Conservation (phyloP, 2,797 vertebrate genomes). For the Adelosebastes latens region DNA sequence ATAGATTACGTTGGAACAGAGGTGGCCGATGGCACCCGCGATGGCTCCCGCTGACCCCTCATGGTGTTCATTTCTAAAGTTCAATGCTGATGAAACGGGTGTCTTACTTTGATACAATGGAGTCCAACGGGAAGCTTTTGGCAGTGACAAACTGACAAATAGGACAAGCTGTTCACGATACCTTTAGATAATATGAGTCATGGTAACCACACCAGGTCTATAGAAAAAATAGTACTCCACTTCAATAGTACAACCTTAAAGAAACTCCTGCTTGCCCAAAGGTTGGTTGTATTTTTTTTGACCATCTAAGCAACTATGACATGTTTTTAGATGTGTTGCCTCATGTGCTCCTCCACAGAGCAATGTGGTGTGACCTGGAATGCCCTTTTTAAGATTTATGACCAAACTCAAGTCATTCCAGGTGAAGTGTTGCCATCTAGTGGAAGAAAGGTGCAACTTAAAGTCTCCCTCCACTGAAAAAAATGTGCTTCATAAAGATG, state of each 20-base stretch:
- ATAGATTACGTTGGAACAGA: conserved; percentile 51
- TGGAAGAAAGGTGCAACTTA: conserved; percentile 25
- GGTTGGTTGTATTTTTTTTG: neutral
- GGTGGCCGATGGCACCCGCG: conserved; percentile 31
- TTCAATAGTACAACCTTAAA: neutral
- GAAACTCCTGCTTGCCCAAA: neutral
- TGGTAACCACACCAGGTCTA: neutral
- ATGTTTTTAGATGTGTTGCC: neutral
- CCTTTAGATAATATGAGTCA: neutral
- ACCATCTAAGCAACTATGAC: neutral
- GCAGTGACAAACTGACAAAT: conserved; percentile 41
- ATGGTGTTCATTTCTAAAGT: conserved; percentile 47
- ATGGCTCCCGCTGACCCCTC: conserved; percentile 51
- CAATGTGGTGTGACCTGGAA: conserved; percentile 50
- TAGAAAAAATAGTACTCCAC: neutral
- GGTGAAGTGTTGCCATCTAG: conserved; percentile 57
- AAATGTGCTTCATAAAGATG: neutral
- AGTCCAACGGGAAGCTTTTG: conserved; percentile 22
- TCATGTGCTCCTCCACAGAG: neutral
- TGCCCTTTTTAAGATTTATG: conserved; percentile 40
- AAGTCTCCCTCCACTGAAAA: neutral
- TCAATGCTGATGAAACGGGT: conserved; percentile 53
- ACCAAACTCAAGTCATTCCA: neutral
- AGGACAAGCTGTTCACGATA: conserved; percentile 24
- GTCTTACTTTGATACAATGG: conserved; percentile 36